phyloP scores from a whole-genome alignment of 2,113 vertebrate species.

The Callithrix jacchus region DNA sequence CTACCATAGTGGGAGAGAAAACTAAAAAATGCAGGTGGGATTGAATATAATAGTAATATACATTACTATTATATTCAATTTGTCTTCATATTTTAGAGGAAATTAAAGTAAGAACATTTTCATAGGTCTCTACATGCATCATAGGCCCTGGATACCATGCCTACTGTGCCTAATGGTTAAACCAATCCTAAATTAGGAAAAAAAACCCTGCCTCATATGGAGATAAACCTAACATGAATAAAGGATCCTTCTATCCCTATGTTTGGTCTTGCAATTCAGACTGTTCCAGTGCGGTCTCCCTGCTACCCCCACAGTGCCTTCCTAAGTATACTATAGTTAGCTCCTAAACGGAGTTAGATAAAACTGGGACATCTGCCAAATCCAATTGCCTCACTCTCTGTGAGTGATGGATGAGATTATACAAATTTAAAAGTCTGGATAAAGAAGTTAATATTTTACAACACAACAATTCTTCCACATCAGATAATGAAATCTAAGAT shows the following conservation, averaged over 20 bases:
- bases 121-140: neutral
- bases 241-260: neutral
- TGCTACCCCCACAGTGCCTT: neutral
- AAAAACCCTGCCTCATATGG: neutral
- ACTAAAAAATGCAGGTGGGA: neutral
- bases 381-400: neutral
- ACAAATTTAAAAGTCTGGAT: conserved; percentile 47
- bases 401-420: conserved; percentile 25
- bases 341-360: conserved; percentile 38
- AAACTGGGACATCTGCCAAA: conserved; percentile 35
- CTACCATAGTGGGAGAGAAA: neutral
- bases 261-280: neutral
- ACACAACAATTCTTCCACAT: neutral
- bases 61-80: neutral
- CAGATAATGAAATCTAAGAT: conserved; percentile 46
- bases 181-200: neutral
- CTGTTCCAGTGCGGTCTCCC: neutral
- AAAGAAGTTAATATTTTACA: conserved; percentile 51
- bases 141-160: neutral
- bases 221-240: neutral
- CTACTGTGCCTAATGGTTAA: neutral
- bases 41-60: neutral
- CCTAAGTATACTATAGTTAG: neutral
- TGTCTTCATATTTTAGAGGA: conserved; percentile 30
- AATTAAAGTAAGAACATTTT: conserved; percentile 34